Conservation (phyloP, 1,140 invertebrate genomes). For the Aphis craccivora region DNA sequence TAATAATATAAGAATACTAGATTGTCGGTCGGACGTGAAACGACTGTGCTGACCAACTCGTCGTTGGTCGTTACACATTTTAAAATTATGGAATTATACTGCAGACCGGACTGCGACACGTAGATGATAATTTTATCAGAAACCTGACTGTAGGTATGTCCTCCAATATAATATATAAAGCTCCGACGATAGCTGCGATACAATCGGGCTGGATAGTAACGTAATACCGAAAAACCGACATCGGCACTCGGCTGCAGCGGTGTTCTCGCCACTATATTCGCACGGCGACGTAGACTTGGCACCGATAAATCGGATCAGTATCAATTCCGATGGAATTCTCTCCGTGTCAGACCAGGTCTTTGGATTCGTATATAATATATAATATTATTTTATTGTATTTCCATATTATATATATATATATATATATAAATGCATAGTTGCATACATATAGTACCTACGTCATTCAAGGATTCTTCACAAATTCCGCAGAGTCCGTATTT, state of each 20-base stretch:
- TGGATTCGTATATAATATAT: neutral
- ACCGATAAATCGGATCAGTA: conserved; percentile 47
- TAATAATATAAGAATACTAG: too few relatives aligned
- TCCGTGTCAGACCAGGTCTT: neutral
- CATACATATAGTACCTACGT: neutral
- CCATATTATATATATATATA: neutral
- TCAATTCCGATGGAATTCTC: conserved; percentile 37
- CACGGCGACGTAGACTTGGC: conserved; percentile 31
- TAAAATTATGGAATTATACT: conserved; percentile 76
- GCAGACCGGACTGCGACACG: conserved; percentile 79
- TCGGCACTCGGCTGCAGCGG: neutral
- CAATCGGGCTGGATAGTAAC: conserved; percentile 8
- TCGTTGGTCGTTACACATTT: conserved; percentile 65
- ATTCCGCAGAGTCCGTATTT: neutral
- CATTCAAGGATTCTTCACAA: neutral
- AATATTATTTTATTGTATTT: conserved; percentile 12
- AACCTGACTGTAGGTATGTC: conserved; percentile 86
- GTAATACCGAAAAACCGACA: conserved; percentile 43
- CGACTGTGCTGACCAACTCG: neutral
- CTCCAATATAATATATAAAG: conserved; percentile 69
- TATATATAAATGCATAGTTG: neutral
- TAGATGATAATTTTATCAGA: conserved; percentile 87
- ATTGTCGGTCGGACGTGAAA: neutral
- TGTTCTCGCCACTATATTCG: neutral
- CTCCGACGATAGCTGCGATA: neutral